Evolutionary conservation across 1,140 invertebrate genomes (phyloP), one percentile per base, ranked within the genome.

Genomic region (Neodiprion lecontei): DNA sequence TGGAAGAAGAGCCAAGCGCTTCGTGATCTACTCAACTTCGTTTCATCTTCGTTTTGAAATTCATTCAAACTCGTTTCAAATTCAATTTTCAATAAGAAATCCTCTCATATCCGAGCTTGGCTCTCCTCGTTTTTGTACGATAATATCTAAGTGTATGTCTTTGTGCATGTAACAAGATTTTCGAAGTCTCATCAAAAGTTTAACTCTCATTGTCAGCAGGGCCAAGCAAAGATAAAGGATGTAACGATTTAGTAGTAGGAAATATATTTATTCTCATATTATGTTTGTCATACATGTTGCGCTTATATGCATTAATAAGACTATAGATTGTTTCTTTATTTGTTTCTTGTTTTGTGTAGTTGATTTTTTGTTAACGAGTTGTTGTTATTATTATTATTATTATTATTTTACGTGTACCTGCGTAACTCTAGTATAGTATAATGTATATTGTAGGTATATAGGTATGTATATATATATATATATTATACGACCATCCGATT

Each of bases 261-360:
- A 82, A 82, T 74, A 69, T 82, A 80, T 82, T 82, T 82, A 82
- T 82, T 82, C 79, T 78, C 75, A 28, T 77, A 75, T 78, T 49
- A 75, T 76, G 65, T 78, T 81, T 80, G 75, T 81, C 71, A 79
- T 82, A 82, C 81, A 82, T 82, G 76, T 79, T 79, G 80, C 72
- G 79, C 80, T 81, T 81, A 81, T 77, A 77, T 74, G 67, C 53
- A 77, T 79, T 81, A 78, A 81, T 72, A 74, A 76, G 72, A 50
- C 48, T 48, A 71, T n/a, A 23, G 70, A 12, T 61, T 61, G 28
- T 17, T 61, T 61, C 28, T 61, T 61, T 61, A 17, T 9, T 61
- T 17, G 53, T 61, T 12, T 61, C n/a, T 61, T 61, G n/a, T 61
- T 61, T 14, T 17, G n/a, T 61, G 53, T 61, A 61, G 14, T 40